A percentile compares a stretch with the other conserved stretches of the same genome.
Conservation (phyloP, 1,140 invertebrate genomes). For the Drosophila erecta region DNA sequence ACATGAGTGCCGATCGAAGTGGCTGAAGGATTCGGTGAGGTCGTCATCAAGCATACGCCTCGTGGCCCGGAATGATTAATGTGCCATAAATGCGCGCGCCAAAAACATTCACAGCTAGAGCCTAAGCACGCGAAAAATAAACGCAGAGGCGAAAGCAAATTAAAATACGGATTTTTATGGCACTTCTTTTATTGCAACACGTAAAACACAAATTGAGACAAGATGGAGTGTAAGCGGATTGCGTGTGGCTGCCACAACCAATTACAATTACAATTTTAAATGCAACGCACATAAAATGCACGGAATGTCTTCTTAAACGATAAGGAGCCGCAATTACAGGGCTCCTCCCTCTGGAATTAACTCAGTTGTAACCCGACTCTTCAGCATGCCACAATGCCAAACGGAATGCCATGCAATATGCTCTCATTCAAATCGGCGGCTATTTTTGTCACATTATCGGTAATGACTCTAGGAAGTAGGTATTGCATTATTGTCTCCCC, state of each 20-base stretch:
- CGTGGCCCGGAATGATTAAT: slow-evolving; percentile 61
- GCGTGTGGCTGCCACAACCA: slow-evolving; percentile 33
- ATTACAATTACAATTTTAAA: slow-evolving; percentile 67
- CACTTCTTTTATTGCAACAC: slow-evolving; percentile 74
- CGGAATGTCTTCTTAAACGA: slow-evolving; percentile 53
- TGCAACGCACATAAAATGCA: slow-evolving; percentile 50
- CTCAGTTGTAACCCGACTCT: slow-evolving; percentile 8
- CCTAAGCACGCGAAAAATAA: slow-evolving; percentile 60
- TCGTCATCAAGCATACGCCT: slow-evolving; percentile 43
- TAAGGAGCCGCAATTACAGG: slow-evolving; percentile 4
- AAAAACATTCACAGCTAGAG: slow-evolving; percentile 53
- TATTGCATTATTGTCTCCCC: background rate
- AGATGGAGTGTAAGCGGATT: slow-evolving; percentile 42
- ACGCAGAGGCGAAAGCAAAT: slow-evolving; percentile 30
- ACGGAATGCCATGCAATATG: slow-evolving; percentile 2
- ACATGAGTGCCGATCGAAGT: slow-evolving; percentile 22
- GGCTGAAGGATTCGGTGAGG: slow-evolving; percentile 45
- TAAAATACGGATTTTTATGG: slow-evolving; percentile 64
- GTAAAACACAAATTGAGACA: slow-evolving; percentile 75
- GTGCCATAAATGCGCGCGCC: slow-evolving; percentile 58
- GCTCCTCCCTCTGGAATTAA: background rate
- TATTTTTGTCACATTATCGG: background rate
- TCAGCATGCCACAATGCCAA: background rate
- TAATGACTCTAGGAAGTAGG: background rate
- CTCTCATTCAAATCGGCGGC: background rate